Base-by-base conservation (phyloP, 2,797 vertebrate genomes). In the Syndactyla subalaris region DNA sequence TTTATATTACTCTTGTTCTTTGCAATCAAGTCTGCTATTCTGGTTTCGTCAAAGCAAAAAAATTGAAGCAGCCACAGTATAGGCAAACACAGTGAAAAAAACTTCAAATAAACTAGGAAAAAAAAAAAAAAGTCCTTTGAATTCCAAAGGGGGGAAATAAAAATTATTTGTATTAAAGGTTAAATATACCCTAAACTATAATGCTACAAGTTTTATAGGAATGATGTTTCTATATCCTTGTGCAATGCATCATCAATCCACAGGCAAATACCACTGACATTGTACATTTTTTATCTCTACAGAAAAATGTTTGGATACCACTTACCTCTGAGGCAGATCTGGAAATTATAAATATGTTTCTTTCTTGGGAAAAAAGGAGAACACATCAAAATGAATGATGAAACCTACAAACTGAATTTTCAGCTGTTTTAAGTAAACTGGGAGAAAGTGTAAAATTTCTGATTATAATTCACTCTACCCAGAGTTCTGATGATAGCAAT, bases 131-230 rank as follows among this genome's bases (percentile, higher is more conserved):
- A 63, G 23, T 92, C 43, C 58, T 96, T 96, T 95, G 94, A 95
- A 95, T 97, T 97, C 83, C 80, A 94, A 54, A 12, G 18, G 20
- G 39, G 65, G 9, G 67, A 73, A 95, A 96, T 97, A 96, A 97
- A 98, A 96, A 96, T 96, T 46, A 98, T 97, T 98, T 98, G 80
- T 98, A 91, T 95, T 97, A 97, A 98, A 97, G 89, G 94, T 98
- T 98, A 98, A 98, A 97, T 97, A 97, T 96, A 96, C 91, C 95
- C 95, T 97, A 96, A 97, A 92, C 85, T 74, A 87, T 87, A 97
- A 93, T 92, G 75, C 91, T 97, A 87, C 72, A 96, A 92, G 70
- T 95, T 96, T 97, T 97, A 93, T 87, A 92, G 91, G 84, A 97
- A 94, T 79, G 73, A 94, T 93, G 80, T 81, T 41, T 97, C 81